Evolutionary conservation across 1,140 invertebrate species (phyloP), one percentile per base, ranked within the genome.

Genomic region (Bathynomus jamesi): DNA sequence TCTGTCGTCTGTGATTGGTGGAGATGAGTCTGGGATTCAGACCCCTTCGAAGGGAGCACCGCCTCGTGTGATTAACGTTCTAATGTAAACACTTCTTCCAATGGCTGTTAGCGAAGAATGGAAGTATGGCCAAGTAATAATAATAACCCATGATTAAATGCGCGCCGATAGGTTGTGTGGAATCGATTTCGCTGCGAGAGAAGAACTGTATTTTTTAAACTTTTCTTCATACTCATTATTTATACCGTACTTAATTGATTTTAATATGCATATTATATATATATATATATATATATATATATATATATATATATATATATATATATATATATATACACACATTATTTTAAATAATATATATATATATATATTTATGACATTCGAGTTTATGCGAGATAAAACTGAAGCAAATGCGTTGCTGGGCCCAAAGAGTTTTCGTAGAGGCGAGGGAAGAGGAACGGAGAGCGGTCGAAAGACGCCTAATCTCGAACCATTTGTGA

Each of bases 281-380:
- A n/a, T n/a, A n/a, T n/a, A n/a, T n/a, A n/a, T n/a, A n/a, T n/a
- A n/a, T n/a, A n/a, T n/a, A n/a, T n/a, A n/a, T 53, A 53, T 53
- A 53, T 53, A 53, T 53, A 53, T 53, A 53, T 53, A 53, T 53
- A 53, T 53, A 53, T 53, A 53, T 53, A 53, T 53, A 53, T 53
- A 53, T 53, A 53, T 53, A 53, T 53, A 53, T 53, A 53, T 53
- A 53, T 53, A 53, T 53, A 53, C 21, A 53, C 21, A 53, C 21
- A 53, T 53, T 53, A 53, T 53, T 17, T 5, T 53, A 53, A 17
- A 53, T 53, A 53, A 17, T 53, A 53, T 53, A 53, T 53, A 53
- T 53, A n/a, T n/a, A n/a, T n/a, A 53, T 53, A 17, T 53, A 53
- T 53, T 53, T 53, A 53, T 53, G 13, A 53, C 40, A 53, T 53